Base-by-base conservation (phyloP, 2,113 vertebrate species). In the Gallinago undulata region DNA sequence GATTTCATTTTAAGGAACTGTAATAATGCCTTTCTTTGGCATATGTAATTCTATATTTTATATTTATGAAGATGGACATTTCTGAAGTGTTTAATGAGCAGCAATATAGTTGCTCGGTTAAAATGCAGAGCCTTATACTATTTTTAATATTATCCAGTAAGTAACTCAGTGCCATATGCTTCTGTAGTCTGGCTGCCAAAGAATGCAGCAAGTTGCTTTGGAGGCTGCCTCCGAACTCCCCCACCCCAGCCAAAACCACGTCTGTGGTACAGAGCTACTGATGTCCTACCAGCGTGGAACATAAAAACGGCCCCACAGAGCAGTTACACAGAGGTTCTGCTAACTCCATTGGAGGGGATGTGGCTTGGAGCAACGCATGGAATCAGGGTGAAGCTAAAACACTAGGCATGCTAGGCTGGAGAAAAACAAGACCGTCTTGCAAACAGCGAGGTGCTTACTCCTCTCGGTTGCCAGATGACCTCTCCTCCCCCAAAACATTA, bases 31-130 rank as follows among this genome's bases (percentile, higher is more conserved):
- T 95, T 97, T 93, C 84, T 95, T 95, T 95, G 87, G 86, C 88
- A 70, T 91, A 81, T 62, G 83, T 96, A 97, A 97, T 96, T 95
- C 92, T 94, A 41, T 89, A 87, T 93, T 94, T 92, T 94, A 91
- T 90, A 95, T 97, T 95, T 94, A 97, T 95, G 87, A 97, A 93
- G 87, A 96, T 84, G 81, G 92, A 94, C 92, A 95, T 97, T 97
- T 97, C 96, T 96, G 95, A 97, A 97, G 95, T 96, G 91, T 97
- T 97, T 97, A 97, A 97, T 97, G 96, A 97, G 83, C 79, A 97
- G 96, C 77, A 97, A 97, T 96, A 96, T 95, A 96, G 94, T 90
- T 87, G 63, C 77, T 94, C 79, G 25, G 91, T 93, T 97, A 93
- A 97, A 97, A 96, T 62, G 66, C 89, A 94, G 73, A 92, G 90